Evolutionary conservation across 2,888 invertebrate genomes (phyloP).

Genomic region (Polyommatus iphigenia): DNA sequence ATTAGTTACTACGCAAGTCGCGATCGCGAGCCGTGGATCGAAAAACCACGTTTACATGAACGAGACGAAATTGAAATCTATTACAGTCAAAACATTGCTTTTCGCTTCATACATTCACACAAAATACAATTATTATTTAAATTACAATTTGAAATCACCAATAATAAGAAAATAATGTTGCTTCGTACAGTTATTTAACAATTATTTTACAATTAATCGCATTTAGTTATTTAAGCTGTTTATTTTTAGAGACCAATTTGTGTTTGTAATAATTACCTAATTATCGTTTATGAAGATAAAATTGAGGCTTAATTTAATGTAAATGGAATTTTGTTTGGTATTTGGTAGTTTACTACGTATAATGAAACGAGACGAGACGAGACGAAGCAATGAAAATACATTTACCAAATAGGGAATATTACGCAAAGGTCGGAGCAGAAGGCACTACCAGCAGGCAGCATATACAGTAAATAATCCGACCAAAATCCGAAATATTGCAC

Average conservation of each 20-base stretch:
- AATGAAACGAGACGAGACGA: too few species aligned
- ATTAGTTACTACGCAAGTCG: too few species aligned
- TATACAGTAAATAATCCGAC: too few species aligned
- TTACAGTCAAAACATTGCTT: too few species aligned
- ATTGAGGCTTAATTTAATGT: neutral
- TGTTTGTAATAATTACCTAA: neutral
- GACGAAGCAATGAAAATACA: too few species aligned
- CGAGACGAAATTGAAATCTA: too few species aligned
- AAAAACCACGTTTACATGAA: too few species aligned
- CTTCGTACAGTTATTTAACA: neutral
- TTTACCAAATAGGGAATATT: too few species aligned
- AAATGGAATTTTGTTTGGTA: neutral
- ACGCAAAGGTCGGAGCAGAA: too few species aligned
- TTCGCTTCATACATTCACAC: neutral
- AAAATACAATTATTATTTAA: neutral
- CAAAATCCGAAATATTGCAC: too few species aligned
- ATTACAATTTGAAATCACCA: neutral
- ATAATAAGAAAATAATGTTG: neutral
- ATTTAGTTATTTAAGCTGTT: constrained; percentile 6
- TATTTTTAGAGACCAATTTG: neutral
- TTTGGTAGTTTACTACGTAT: neutral
- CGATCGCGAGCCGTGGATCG: too few species aligned
- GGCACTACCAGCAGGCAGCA: too few species aligned
- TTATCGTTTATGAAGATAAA: neutral
- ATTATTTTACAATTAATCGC: neutral